These are phyloP conservation scores for Catharus minimus DNA, from an alignment of 2,113 vertebrate species.

Conservation along the genomic window DNA sequence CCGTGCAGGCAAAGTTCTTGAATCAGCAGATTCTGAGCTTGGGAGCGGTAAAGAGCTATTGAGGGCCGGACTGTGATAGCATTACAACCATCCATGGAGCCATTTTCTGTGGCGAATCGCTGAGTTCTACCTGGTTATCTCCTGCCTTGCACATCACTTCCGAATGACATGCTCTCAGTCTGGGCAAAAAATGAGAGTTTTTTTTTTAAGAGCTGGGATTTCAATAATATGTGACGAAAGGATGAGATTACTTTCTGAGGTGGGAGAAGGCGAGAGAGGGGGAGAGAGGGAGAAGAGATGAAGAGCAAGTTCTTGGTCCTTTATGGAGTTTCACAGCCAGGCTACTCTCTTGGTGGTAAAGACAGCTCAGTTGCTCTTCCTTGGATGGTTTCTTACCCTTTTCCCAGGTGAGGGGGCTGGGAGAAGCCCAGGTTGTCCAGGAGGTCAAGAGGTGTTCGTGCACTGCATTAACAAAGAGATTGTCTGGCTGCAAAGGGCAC, in stretches of 20 bases:
- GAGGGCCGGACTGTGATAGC: conserved; percentile 81
- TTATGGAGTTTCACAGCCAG: conserved; percentile 47
- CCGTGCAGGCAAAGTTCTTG: conserved; percentile 76
- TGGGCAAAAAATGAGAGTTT: conserved; percentile 82
- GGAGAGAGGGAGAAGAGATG: conserved; percentile 68
- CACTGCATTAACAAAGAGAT: neutral
- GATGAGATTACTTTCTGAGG: conserved; percentile 84
- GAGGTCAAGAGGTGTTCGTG: accelerated
- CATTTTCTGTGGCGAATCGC: conserved; percentile 86
- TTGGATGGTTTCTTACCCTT: neutral
- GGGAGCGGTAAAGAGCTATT: conserved; percentile 80
- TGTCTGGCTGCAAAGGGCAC: neutral
- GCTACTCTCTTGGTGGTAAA: conserved; percentile 43
- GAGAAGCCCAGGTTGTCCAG: neutral
- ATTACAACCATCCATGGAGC: conserved; percentile 83
- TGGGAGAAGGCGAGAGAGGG: conserved; percentile 70
- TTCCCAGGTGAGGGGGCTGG: neutral
- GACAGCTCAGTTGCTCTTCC: neutral
- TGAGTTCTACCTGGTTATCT: conserved; percentile 88
- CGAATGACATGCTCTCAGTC: conserved; percentile 86
- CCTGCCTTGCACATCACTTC: conserved; percentile 85
- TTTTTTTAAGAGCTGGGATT: conserved; percentile 82
- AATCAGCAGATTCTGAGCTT: conserved; percentile 83
- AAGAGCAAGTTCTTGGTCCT: conserved; percentile 69
- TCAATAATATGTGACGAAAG: conserved; percentile 86